Evolutionary conservation across 2,113 vertebrate genomes (phyloP).

Genomic region (Sprattus sprattus): DNA sequence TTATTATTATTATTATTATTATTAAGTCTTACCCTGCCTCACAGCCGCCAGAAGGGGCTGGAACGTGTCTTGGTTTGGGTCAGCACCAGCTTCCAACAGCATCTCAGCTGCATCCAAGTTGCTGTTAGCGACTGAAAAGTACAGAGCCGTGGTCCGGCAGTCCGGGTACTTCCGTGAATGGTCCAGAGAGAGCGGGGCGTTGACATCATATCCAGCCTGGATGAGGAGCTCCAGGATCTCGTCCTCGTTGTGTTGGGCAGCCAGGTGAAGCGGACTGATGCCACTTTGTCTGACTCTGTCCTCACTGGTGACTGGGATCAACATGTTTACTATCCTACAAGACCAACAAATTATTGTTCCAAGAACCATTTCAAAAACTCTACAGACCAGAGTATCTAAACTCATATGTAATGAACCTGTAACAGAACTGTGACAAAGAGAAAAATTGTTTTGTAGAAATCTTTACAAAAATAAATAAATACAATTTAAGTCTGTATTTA

Average conservation of each 20-base stretch:
- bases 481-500: background rate
- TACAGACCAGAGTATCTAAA: background rate
- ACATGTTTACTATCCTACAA: background rate
- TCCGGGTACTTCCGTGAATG: slow-evolving; percentile 78
- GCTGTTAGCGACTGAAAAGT: slow-evolving; percentile 79
- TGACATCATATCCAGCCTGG: slow-evolving; percentile 77
- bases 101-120: slow-evolving; percentile 71
- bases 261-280: slow-evolving; percentile 73
- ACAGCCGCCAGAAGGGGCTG: slow-evolving; percentile 79
- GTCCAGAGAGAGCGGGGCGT: slow-evolving; percentile 70
- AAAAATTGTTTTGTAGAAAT: no score
- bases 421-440: no score
- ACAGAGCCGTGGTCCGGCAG: slow-evolving; percentile 74
- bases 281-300: background rate
- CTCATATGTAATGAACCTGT: background rate
- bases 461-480: background rate
- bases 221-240: slow-evolving; percentile 75
- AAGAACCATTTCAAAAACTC: background rate
- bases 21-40: slow-evolving; percentile 65
- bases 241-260: slow-evolving; percentile 73
- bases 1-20: no score
- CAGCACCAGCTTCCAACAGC: slow-evolving; percentile 75
- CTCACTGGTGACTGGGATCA: background rate
- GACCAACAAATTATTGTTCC: background rate
- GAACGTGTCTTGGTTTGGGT: slow-evolving; percentile 78